Base-by-base conservation (phyloP, 2,797 vertebrate species). In the Lindbergichthys nudifrons region DNA sequence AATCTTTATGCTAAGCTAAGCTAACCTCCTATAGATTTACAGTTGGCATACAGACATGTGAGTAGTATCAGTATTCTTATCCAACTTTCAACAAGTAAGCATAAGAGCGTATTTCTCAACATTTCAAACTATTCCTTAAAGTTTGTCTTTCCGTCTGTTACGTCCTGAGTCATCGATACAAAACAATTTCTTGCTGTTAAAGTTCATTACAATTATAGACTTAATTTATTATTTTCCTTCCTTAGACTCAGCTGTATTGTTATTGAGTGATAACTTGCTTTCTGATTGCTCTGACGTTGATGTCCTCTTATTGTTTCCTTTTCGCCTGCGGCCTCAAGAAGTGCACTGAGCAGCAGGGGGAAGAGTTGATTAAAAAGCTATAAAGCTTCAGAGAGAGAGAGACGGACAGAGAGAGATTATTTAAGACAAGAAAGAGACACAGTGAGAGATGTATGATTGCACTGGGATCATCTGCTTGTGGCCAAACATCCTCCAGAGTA, bases 291-390 rank as follows among this genome's bases (percentile, higher is more conserved):
- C 19, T 70, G 63, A 46, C 50, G 67, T 51, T 64, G 63, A 77
- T 56, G 69, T 59, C 64, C 51, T 76, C 51, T 43, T 79, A 65
- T 70, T 36, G 77, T 63, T 64, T 80, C 16, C 52, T 39, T 46
- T 26, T 73, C 18, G 3, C 52, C 14, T n/a, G 45, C 52, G 4
- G 16, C 19, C 23, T 42, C 51, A 32, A 13, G 61, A 53, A 62
- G 41, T 65, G 64, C 51, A 71, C 14, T 2, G 18, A 71, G 32
- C 10, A 8, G 26, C 32, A 3, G 43, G 3, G 19, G 48, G 43
- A 62, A 65, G 58, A 85, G 70, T 83, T 90, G 86, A 92, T 87
- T 91, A 89, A 87, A 90, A 86, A 83, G 62, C 83, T 72, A 73
- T 90, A 71, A 86, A 85, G 71, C 81, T 72, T 61, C 72, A 39